Conservation (phyloP, 2,113 vertebrate genomes). For the Mugil cephalus region DNA sequence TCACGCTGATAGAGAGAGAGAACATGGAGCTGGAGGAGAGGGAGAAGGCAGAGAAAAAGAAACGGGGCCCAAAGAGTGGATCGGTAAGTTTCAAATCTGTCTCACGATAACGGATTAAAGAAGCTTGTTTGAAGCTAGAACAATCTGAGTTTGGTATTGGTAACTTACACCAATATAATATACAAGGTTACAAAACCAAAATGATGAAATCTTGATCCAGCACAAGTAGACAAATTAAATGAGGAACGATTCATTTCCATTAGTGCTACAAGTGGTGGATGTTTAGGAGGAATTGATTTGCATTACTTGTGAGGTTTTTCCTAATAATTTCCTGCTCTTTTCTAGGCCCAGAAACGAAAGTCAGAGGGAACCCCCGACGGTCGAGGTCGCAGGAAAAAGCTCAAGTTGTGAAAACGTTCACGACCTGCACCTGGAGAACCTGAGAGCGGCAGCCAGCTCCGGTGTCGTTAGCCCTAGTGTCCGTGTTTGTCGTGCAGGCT, state of each 20-base stretch:
- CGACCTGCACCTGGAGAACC: conserved; percentile 7
- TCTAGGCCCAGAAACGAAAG: conserved; percentile 95
- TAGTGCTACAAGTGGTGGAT: not conserved
- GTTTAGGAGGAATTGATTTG: not conserved
- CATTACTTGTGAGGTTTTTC: not conserved
- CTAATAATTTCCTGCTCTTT: conserved; percentile 9
- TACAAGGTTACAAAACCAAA: not conserved
- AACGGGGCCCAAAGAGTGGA: conserved; percentile 91
- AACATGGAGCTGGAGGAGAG: conserved; percentile 99
- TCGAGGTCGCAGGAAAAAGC: conserved; percentile 95
- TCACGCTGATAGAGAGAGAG: conserved; percentile 98
- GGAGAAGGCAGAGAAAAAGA: conserved; percentile 99
- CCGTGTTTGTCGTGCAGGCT: conserved; percentile 88
- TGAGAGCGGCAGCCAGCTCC: conserved; percentile 51
- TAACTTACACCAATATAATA: not conserved
- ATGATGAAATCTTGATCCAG: not conserved
- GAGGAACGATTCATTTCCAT: not conserved
- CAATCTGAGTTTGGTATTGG: not conserved
- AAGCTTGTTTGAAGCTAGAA: not conserved
- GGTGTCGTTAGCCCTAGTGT: conserved; percentile 79
- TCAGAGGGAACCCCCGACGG: conserved; percentile 93
- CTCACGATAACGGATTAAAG: not conserved
- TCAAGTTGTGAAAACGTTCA: conserved; percentile 91
- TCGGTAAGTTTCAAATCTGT: conserved; percentile 82
- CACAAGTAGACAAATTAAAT: too few species aligned